Evolutionary conservation across 1,140 invertebrate species (phyloP).

Genomic region (Helicoverpa zea): DNA sequence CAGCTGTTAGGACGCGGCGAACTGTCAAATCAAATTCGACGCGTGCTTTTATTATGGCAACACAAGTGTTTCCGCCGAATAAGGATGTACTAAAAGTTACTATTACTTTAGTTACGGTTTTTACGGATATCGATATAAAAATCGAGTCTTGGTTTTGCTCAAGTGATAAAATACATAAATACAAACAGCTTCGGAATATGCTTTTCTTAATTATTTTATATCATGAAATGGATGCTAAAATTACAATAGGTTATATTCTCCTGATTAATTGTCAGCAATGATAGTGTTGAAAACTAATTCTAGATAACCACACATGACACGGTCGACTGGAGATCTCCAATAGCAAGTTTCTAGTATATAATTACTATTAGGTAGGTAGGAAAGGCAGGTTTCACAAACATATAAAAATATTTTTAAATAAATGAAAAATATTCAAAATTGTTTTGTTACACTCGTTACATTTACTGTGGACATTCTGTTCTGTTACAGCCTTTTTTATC

Average conservation of each 20-base stretch:
- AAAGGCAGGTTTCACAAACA: too few relatives aligned
- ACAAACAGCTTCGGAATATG: too few relatives aligned
- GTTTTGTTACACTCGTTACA: background rate
- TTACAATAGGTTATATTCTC: too few relatives aligned
- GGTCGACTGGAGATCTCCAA: too few relatives aligned
- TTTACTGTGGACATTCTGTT: background rate
- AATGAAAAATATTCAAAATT: slow-evolving; percentile 27
- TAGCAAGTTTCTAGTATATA: too few relatives aligned
- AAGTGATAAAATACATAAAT: background rate
- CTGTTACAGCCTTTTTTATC: too few relatives aligned
- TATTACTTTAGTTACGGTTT: slow-evolving; percentile 8
- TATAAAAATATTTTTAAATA: slow-evolving; percentile 18
- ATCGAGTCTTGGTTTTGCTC: background rate
- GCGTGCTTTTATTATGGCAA: slow-evolving; percentile 62
- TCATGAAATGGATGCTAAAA: too few relatives aligned
- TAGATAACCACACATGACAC: too few relatives aligned
- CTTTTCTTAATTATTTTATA: too few relatives aligned
- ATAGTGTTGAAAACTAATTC: too few relatives aligned
- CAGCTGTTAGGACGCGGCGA: slow-evolving; percentile 82
- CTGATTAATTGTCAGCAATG: too few relatives aligned
- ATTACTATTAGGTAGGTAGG: too few relatives aligned
- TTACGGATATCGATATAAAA: background rate
- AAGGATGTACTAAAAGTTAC: slow-evolving; percentile 20
- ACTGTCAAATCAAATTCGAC: slow-evolving; percentile 79
- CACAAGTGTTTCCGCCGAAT: slow-evolving; percentile 50